Percentiles rank a stretch among this genome's conserved stretches.
These are phyloP conservation scores for Dolichopus griseipennis DNA, from an alignment of 2,888 invertebrate genomes.

Conservation along the genomic window DNA sequence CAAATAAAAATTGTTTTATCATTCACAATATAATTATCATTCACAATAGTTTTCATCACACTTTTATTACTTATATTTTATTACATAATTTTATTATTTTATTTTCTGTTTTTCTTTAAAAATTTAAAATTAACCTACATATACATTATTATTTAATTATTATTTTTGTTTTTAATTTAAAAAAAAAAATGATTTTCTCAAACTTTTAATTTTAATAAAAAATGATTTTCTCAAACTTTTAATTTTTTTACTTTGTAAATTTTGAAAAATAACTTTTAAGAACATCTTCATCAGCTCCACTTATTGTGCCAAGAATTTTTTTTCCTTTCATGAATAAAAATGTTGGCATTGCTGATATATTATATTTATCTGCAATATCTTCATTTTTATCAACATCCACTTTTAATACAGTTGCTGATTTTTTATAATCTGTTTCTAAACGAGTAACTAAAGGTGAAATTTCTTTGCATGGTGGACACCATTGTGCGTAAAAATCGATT, in stretches of 20 bases:
- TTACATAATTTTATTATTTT: too few relatives aligned
- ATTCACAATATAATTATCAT: too few relatives aligned
- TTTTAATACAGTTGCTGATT: not conserved
- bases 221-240: too few relatives aligned
- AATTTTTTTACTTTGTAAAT: not conserved
- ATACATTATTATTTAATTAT: too few relatives aligned
- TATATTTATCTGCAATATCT: slow-evolving; percentile 7
- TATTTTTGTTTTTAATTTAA: too few relatives aligned
- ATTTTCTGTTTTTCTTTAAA: too few relatives aligned
- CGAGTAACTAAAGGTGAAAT: not conserved
- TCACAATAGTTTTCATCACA: too few relatives aligned
- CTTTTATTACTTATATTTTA: too few relatives aligned
- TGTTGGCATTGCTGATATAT: slow-evolving; percentile 4
- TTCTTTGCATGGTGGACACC: not conserved
- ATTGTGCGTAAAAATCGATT: not conserved
- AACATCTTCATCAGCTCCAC: not conserved
- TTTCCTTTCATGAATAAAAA: slow-evolving; percentile 7
- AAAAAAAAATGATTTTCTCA: too few relatives aligned
- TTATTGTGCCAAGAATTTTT: not conserved
- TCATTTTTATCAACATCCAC: slow-evolving; percentile 11
- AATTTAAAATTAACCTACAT: too few relatives aligned
- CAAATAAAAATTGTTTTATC: too few relatives aligned
- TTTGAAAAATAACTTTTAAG: not conserved
- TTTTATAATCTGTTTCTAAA: not conserved
- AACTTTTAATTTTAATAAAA: too few relatives aligned